phyloP scores from a whole-genome alignment of 2,797 vertebrate species.

The Adelosebastes latens region DNA sequence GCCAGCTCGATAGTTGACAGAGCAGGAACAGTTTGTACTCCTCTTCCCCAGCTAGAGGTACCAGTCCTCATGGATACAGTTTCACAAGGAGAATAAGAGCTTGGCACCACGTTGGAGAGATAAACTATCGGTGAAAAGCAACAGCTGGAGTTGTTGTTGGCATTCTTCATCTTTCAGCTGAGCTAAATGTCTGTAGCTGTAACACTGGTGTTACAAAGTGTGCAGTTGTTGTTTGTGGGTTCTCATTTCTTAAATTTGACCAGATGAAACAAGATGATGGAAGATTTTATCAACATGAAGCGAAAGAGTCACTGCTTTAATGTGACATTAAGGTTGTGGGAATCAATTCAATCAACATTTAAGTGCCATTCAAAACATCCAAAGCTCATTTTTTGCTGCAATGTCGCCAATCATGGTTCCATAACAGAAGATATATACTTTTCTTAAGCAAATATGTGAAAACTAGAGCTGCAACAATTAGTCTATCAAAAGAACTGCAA shows the following conservation, averaged over 20 bases:
- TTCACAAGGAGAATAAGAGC: slow-evolving; percentile 50
- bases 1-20: slow-evolving; percentile 10
- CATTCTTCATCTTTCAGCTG: slow-evolving; percentile 3
- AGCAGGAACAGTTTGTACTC: slow-evolving; percentile 57
- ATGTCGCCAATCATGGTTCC: too few species aligned
- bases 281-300: not conserved
- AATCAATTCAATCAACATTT: not conserved
- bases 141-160: slow-evolving; percentile 53
- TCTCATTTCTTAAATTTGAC: not conserved
- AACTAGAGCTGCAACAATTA: too few species aligned
- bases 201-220: not conserved
- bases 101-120: slow-evolving; percentile 49
- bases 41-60: slow-evolving; percentile 14
- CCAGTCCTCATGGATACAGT: slow-evolving; percentile 33
- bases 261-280: not conserved
- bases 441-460: too few species aligned
- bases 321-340: not conserved
- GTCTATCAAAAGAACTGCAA: too few species aligned
- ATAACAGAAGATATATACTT: too few species aligned
- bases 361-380: too few species aligned
- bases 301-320: not conserved
- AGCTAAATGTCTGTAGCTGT: not conserved
- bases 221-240: not conserved
- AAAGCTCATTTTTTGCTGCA: too few species aligned
- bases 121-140: slow-evolving; percentile 58